A percentile compares a stretch with the other conserved stretches of the same genome.
Evolutionary conservation across 1,140 invertebrate genomes (phyloP).

Genomic region (Catajapyx aquilonaris): DNA sequence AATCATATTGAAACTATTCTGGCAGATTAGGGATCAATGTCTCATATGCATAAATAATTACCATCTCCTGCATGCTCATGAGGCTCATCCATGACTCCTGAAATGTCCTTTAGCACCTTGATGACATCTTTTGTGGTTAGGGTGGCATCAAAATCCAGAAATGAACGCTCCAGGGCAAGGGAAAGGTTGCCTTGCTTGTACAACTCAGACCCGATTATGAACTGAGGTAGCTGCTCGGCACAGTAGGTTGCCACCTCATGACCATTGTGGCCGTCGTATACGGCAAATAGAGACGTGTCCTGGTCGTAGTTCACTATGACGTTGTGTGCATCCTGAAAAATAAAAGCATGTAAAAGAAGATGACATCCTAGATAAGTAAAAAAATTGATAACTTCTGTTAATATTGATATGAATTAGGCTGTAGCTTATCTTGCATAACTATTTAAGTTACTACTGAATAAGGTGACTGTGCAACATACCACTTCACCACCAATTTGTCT

Average conservation of each 20-base stretch:
- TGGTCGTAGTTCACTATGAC: conserved; percentile 66
- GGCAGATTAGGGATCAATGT: too few species aligned
- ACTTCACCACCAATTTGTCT: too few species aligned
- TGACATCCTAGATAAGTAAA: too few species aligned
- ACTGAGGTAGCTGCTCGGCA: conserved; percentile 64
- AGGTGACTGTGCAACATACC: too few species aligned
- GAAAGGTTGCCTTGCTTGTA: conserved; percentile 56
- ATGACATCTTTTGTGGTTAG: conserved; percentile 51
- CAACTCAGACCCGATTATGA: conserved; percentile 51
- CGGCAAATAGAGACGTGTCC: conserved; percentile 71
- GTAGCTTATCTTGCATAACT: too few species aligned
- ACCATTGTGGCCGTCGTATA: conserved; percentile 96
- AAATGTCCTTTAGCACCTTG: conserved; percentile 47
- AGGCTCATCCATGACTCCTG: conserved; percentile 25
- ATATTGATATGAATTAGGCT: too few species aligned
- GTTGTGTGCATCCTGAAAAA: conserved; percentile 82
- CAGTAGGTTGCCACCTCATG: conserved; percentile 85
- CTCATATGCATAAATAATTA: too few species aligned
- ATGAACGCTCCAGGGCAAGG: conserved; percentile 64
- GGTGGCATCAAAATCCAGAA: conserved; percentile 71
- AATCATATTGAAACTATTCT: too few species aligned
- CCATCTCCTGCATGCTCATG: conserved; percentile 16
- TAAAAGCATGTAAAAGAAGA: too few species aligned
- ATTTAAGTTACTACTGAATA: too few species aligned
- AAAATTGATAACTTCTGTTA: too few species aligned